Percentiles rank a stretch among this genome's conserved stretches.
Conservation (phyloP, 2,113 vertebrate species). For the Callopanchax toddi region DNA sequence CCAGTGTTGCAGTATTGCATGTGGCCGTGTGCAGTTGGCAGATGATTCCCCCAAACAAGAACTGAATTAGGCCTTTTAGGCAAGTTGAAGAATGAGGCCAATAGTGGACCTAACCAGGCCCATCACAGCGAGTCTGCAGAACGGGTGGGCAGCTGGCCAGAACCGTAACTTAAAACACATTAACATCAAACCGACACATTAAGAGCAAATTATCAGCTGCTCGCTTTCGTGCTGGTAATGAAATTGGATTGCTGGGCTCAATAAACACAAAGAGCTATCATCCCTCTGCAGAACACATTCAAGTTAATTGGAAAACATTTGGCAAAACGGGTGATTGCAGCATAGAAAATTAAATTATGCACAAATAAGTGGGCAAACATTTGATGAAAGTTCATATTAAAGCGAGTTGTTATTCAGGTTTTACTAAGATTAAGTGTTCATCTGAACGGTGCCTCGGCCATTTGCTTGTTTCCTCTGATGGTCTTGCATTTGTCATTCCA, state of each 20-base stretch:
- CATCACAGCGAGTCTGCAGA: constrained; percentile 51
- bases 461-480: constrained; percentile 4
- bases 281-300: constrained; percentile 38
- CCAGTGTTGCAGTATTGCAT: constrained; percentile 14
- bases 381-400: constrained; percentile 37
- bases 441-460: constrained; percentile 3
- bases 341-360: constrained; percentile 34
- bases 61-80: constrained; percentile 62
- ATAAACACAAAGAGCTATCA: constrained; percentile 55
- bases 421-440: constrained; percentile 14
- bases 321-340: constrained; percentile 32
- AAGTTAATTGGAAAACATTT: constrained; percentile 51
- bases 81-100: constrained; percentile 62
- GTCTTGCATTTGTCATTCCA: not conserved
- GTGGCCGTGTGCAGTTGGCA: constrained; percentile 45
- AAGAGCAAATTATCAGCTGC: constrained; percentile 72
- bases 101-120: constrained; percentile 49
- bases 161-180: constrained; percentile 70
- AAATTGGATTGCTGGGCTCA: constrained; percentile 58
- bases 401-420: constrained; percentile 15
- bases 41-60: constrained; percentile 57
- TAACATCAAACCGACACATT: constrained; percentile 70
- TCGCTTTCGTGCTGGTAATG: constrained; percentile 54
- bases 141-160: constrained; percentile 64
- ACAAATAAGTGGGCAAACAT: constrained; percentile 14